phyloP scores from a whole-genome alignment of 2,113 vertebrate genomes.

The Cricetomys ansorgei region DNA sequence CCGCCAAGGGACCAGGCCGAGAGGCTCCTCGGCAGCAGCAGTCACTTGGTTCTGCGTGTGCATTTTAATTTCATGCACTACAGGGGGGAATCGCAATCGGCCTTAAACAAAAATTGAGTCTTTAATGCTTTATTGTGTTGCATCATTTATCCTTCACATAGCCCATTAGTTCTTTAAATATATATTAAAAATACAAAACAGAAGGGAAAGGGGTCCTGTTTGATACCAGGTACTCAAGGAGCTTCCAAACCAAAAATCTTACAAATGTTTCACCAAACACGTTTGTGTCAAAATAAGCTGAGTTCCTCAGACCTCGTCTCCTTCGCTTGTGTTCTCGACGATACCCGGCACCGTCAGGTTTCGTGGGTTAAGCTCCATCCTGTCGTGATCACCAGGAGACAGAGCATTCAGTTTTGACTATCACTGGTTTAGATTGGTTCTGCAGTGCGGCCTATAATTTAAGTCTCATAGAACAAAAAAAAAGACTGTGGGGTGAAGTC shows the following conservation, averaged over 20 bases:
- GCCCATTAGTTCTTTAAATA: conserved; percentile 39
- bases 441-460: conserved; percentile 44
- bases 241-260: conserved; percentile 48
- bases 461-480: conserved; percentile 46
- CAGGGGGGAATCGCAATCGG: conserved; percentile 53
- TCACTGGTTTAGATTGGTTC: conserved; percentile 45
- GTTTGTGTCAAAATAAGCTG: conserved; percentile 43
- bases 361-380: background rate
- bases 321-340: background rate
- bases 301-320: conserved; percentile 40
- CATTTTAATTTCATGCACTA: conserved; percentile 81
- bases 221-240: conserved; percentile 4
- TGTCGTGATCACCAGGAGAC: background rate
- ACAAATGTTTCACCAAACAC: conserved; percentile 40
- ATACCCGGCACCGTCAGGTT: background rate
- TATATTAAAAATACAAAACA: background rate
- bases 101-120: conserved; percentile 81
- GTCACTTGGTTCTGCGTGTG: conserved; percentile 66
- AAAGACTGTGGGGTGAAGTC: background rate
- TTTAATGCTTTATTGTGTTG: conserved; percentile 76
- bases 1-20: conserved; percentile 45
- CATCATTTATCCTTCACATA: conserved; percentile 68
- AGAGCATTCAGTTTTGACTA: conserved; percentile 43
- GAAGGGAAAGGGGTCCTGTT: background rate
- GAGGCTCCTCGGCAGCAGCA: too few relatives aligned